Percentiles rank a stretch among this genome's conserved stretches.
Evolutionary conservation across 2,888 invertebrate species (phyloP).

Genomic region (Himalopsyche tibetana): DNA sequence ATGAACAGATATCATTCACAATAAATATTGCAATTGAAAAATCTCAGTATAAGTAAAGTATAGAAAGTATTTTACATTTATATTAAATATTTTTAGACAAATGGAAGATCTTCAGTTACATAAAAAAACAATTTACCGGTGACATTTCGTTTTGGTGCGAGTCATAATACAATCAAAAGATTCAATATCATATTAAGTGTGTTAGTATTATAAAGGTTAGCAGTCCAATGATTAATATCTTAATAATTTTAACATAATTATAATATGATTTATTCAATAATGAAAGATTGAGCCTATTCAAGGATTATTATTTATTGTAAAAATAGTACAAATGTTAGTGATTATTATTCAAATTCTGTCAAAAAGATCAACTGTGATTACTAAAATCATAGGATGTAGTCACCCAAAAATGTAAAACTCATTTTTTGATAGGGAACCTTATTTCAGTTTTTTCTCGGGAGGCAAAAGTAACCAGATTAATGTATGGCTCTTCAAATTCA

Average conservation of each 20-base stretch:
- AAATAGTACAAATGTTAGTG: background rate
- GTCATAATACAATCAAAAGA: constrained; percentile 24
- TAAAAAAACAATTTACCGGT: constrained; percentile 4
- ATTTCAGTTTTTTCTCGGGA: too few relatives aligned
- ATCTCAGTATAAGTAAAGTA: background rate
- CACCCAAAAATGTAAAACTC: background rate
- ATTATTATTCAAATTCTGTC: background rate
- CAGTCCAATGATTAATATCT: constrained; percentile 8
- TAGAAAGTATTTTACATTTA: constrained; percentile 14
- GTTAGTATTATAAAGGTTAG: constrained; percentile 5
- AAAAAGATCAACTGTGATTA: background rate
- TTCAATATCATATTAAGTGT: constrained; percentile 25
- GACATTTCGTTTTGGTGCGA: constrained; percentile 7
- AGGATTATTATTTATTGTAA: constrained; percentile 3
- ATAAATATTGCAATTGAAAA: constrained; percentile 3
- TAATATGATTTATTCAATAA: background rate
- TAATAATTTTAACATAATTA: background rate
- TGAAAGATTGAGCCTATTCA: constrained; percentile 24
- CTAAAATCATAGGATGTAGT: background rate
- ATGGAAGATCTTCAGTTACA: constrained; percentile 32
- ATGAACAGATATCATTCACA: background rate
- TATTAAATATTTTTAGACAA: constrained; percentile 10
- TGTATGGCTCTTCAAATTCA: background rate
- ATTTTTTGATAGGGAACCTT: background rate
- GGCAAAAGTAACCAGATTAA: background rate